These are phyloP conservation scores for Helicolenus hilgendorfi DNA, from an alignment of 2,797 vertebrate species.

Conservation along the genomic window DNA sequence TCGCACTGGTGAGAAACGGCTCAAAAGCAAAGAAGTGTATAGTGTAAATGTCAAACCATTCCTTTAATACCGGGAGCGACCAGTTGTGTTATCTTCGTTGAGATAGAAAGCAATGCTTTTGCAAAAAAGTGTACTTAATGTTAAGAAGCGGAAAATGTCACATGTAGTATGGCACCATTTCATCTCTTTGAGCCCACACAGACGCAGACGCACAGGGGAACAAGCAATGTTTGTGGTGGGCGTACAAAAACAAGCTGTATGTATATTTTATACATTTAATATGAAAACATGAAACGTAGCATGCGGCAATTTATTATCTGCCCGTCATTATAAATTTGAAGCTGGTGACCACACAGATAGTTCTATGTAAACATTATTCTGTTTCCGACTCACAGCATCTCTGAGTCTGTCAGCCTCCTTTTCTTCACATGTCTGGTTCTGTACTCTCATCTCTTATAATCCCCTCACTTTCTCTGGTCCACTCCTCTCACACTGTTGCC, in stretches of 20 bases:
- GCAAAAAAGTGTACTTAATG: neutral
- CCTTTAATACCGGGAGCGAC: neutral
- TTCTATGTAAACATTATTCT: neutral
- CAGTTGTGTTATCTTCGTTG: accelerated
- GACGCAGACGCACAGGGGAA: neutral
- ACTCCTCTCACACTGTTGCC: neutral
- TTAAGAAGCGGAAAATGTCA: neutral
- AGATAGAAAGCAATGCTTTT: neutral
- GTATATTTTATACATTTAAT: too few species aligned
- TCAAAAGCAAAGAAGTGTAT: neutral
- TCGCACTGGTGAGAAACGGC: too few species aligned
- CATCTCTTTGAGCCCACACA: neutral
- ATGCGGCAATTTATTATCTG: neutral
- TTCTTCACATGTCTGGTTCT: neutral
- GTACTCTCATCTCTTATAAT: neutral
- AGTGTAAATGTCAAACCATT: neutral
- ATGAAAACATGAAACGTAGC: neutral
- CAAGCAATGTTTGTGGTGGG: neutral
- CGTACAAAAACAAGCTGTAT: neutral
- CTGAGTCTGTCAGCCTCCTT: neutral
- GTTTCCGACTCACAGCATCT: neutral
- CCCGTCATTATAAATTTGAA: neutral
- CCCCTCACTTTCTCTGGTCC: neutral
- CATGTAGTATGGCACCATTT: neutral
- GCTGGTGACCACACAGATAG: neutral